Base-by-base conservation (phyloP, 2,113 vertebrate species). In the Podiceps cristatus region DNA sequence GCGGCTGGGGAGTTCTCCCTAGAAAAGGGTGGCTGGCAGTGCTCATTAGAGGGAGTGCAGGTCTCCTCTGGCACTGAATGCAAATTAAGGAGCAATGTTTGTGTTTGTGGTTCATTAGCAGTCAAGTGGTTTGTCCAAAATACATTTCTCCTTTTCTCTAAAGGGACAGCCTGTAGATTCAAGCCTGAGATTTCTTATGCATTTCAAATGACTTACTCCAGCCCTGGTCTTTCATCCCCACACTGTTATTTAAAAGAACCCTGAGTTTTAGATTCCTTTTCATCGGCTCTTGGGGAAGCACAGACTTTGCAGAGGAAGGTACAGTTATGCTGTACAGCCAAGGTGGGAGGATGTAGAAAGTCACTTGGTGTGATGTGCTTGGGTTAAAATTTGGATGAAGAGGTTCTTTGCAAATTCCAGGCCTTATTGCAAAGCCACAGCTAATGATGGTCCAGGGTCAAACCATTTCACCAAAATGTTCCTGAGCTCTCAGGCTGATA, bases 91-190 rank as follows among this genome's bases (percentile, higher is more conserved):
- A 97, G 93, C 86, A 92, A 78, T 92, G 93, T 97, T 96, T 96
- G 88, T 91, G 75, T 96, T 95, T 90, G 93, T 92, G 95, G 95
- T 98, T 97, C 97, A 95, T 95, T 96, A 95, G 81, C 95, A 97
- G 97, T 95, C 96, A 95, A 97, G 93, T 94, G 96, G 81, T 90
- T 97, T 94, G 95, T 96, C 97, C 97, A 96, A 97, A 96, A 96
- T 95, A 95, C 86, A 87, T 97, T 91, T 97, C 6, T 7, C 63
- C 84, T 93, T 93, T 94, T 72, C 78, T 95, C 94, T 81, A 86
- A 96, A 92, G 86, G 94, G 93, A 56, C 72, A 94, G 94, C 50
- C 72, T 90, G 72, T 50, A 84, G 92, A 89, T 58, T 91, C 82
- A 42, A 91, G 84, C 44, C 84, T 85, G 94, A 91, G 91, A 40